phyloP scores from a whole-genome alignment of 2,113 vertebrate species.

The Cinclus mexicanus region DNA sequence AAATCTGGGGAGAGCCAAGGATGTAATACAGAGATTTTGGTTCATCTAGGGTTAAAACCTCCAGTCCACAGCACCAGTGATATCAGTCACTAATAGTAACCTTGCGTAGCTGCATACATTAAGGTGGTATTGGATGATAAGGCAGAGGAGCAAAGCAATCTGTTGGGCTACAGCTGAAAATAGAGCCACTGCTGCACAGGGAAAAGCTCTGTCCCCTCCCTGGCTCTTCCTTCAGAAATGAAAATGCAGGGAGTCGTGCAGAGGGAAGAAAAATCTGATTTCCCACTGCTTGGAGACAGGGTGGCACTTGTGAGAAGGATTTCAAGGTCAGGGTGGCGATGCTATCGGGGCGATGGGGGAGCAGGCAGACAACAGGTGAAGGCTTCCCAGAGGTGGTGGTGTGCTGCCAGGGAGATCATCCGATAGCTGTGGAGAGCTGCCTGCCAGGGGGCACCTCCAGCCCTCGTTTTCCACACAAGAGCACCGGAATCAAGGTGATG shows the following conservation, averaged over 20 bases:
- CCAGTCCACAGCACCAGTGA: not conserved
- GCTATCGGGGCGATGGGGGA: slow-evolving; percentile 45
- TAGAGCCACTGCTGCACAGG: not conserved
- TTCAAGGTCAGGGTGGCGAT: slow-evolving; percentile 71
- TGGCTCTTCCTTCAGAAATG: slow-evolving; percentile 51
- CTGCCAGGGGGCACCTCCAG: slow-evolving; percentile 59
- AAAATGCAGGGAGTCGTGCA: slow-evolving; percentile 29
- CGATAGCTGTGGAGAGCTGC: slow-evolving; percentile 44
- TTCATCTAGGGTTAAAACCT: slow-evolving; percentile 9
- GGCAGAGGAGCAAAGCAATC: slow-evolving; percentile 40
- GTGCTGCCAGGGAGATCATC: slow-evolving; percentile 41
- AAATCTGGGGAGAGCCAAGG: not conserved
- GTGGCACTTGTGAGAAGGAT: slow-evolving; percentile 39
- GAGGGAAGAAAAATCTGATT: slow-evolving; percentile 59
- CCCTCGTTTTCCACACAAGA: not conserved
- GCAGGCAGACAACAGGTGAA: slow-evolving; percentile 61
- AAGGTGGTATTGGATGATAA: slow-evolving; percentile 62
- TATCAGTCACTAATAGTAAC: slow-evolving; percentile 65
- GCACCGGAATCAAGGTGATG: slow-evolving; percentile 52
- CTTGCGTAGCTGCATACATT: slow-evolving; percentile 39
- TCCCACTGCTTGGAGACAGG: slow-evolving; percentile 57
- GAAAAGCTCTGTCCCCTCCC: slow-evolving; percentile 35
- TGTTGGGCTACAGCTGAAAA: slow-evolving; percentile 38
- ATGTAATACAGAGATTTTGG: not conserved
- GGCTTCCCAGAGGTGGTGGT: slow-evolving; percentile 13